These are phyloP conservation scores for Mirza zaza DNA, from an alignment of 2,113 vertebrate genomes.

Conservation along the genomic window DNA sequence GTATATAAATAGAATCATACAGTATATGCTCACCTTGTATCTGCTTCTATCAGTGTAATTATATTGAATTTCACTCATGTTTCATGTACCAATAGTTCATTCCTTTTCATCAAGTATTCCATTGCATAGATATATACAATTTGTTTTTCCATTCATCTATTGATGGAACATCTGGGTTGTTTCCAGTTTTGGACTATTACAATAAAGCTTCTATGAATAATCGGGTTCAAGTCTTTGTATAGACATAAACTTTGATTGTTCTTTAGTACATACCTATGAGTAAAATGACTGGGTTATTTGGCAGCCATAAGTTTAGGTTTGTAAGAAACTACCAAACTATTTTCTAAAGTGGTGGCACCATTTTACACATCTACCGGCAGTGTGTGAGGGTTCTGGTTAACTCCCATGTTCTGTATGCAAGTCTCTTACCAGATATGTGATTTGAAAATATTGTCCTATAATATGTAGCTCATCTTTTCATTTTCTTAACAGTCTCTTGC, in stretches of 20 bases:
- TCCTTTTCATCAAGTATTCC: neutral
- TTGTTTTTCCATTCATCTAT: neutral
- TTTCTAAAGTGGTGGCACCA: neutral
- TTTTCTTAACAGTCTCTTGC: neutral
- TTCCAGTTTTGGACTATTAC: neutral
- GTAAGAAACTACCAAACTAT: neutral
- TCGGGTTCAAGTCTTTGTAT: neutral
- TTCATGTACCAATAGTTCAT: neutral
- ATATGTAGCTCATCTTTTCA: neutral
- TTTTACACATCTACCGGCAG: neutral
- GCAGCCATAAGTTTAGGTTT: neutral
- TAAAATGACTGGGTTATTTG: neutral
- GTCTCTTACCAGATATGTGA: neutral
- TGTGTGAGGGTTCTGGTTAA: neutral
- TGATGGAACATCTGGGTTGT: neutral
- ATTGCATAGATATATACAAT: neutral
- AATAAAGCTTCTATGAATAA: neutral
- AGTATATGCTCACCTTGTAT: neutral
- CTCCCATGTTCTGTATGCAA: neutral
- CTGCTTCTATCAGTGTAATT: neutral
- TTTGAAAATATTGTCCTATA: constrained; percentile 27
- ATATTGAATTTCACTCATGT: neutral
- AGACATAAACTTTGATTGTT: neutral
- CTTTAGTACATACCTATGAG: neutral
- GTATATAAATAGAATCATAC: neutral